Conservation (phyloP, 1,140 invertebrate species). For the Tetragnatha versicolor region DNA sequence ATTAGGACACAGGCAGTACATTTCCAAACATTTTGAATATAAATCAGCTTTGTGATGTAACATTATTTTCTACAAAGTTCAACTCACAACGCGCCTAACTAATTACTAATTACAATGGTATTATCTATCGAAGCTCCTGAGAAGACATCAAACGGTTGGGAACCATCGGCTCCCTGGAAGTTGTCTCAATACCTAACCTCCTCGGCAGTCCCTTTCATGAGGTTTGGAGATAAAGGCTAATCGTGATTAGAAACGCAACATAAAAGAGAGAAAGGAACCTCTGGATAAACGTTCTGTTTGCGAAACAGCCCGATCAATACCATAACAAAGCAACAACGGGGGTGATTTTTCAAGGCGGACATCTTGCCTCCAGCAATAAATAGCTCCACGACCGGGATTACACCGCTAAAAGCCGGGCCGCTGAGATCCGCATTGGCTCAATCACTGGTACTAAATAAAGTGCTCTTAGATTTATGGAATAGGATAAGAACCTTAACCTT, state of each 20-base stretch:
- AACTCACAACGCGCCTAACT: no score
- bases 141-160: no score
- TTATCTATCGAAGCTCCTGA: no score
- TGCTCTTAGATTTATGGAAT: constrained; percentile 49
- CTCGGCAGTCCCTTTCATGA: no score
- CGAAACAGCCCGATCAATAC: constrained; percentile 26
- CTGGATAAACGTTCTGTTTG: constrained; percentile 37
- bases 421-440: constrained; percentile 26
- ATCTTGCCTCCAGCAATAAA: constrained; percentile 43
- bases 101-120: no score
- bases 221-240: no score
- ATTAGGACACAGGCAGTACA: no score
- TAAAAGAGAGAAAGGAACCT: constrained; percentile 5
- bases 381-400: constrained; percentile 29
- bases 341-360: constrained; percentile 36
- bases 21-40: no score
- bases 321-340: constrained; percentile 40
- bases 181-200: no score
- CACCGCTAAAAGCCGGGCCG: constrained; percentile 43
- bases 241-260: constrained; percentile 35
- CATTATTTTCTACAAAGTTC: no score
- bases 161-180: no score
- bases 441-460: constrained; percentile 50
- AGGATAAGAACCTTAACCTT: constrained; percentile 51
- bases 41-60: no score